Conservation (phyloP, 2,797 vertebrate species). For the Melanotaenia maccullochi region DNA sequence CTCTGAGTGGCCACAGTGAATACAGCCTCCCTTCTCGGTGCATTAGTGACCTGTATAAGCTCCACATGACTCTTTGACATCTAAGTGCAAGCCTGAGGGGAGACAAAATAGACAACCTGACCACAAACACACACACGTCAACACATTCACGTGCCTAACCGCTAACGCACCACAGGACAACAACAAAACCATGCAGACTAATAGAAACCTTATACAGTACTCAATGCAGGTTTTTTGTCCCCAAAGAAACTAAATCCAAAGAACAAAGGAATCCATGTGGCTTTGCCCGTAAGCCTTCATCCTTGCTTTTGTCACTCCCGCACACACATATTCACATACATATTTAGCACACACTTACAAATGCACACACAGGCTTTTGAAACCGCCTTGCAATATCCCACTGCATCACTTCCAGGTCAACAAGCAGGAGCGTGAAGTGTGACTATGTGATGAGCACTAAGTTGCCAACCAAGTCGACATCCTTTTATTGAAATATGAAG, state of each 20-base stretch:
- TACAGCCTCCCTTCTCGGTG: constrained; percentile 50
- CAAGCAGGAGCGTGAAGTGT: constrained; percentile 55
- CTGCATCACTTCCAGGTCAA: constrained; percentile 78
- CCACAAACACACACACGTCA: constrained; percentile 35
- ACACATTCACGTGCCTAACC: constrained; percentile 50
- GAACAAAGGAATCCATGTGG: constrained; percentile 38
- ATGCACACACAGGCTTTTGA: constrained; percentile 53
- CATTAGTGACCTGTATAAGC: constrained; percentile 79
- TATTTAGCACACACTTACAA: constrained; percentile 48
- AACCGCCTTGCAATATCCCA: constrained; percentile 46
- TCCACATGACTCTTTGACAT: constrained; percentile 69
- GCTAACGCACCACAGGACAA: constrained; percentile 49
- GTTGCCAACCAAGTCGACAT: constrained; percentile 41
- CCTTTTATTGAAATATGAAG: constrained; percentile 2
- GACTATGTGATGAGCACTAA: constrained; percentile 57
- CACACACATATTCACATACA: constrained; percentile 33
- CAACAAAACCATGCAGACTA: constrained; percentile 55
- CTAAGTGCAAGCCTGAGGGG: constrained; percentile 73
- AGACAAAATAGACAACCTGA: constrained; percentile 69
- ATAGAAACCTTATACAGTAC: constrained; percentile 56
- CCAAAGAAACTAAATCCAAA: constrained; percentile 50
- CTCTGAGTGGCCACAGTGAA: constrained; percentile 62
- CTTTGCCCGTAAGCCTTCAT: constrained; percentile 41
- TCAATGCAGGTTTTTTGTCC: constrained; percentile 41
- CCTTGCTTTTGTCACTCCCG: constrained; percentile 35